Conservation (phyloP, 1,140 invertebrate species). For the Hestina assimilis region DNA sequence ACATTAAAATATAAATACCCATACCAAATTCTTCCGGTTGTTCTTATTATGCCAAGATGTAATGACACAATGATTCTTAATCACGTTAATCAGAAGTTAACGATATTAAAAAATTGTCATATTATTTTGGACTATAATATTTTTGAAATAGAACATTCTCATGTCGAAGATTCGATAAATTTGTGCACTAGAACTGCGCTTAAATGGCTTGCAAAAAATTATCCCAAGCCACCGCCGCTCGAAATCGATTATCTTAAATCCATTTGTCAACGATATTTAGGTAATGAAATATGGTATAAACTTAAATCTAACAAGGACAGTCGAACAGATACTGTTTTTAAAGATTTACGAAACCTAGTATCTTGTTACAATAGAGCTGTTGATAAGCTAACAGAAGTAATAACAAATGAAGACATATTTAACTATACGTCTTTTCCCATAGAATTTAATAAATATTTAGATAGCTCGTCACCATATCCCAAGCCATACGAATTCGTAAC, state of each 20-base stretch:
- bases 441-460: slow-evolving; percentile 65
- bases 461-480: slow-evolving; percentile 58
- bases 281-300: slow-evolving; percentile 83
- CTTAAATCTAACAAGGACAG: slow-evolving; percentile 77
- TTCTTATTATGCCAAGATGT: slow-evolving; percentile 48
- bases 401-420: slow-evolving; percentile 77
- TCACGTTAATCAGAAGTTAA: slow-evolving; percentile 39
- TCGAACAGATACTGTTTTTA: slow-evolving; percentile 67
- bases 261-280: slow-evolving; percentile 79
- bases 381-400: slow-evolving; percentile 79
- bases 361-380: slow-evolving; percentile 83
- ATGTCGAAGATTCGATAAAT: slow-evolving; percentile 54
- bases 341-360: slow-evolving; percentile 80
- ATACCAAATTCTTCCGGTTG: slow-evolving; percentile 64
- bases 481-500: slow-evolving; percentile 73
- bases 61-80: slow-evolving; percentile 28
- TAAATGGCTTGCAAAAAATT: slow-evolving; percentile 80
- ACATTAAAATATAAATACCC: slow-evolving; percentile 66
- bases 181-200: slow-evolving; percentile 73
- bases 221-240: slow-evolving; percentile 74
- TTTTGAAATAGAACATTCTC: slow-evolving; percentile 43
- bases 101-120: slow-evolving; percentile 41
- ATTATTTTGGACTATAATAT: slow-evolving; percentile 65
- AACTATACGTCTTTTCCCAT: slow-evolving; percentile 69
- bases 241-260: slow-evolving; percentile 80